These are phyloP conservation scores for Teleiodes luculella DNA, from an alignment of 2,888 invertebrate genomes.

Conservation along the genomic window DNA sequence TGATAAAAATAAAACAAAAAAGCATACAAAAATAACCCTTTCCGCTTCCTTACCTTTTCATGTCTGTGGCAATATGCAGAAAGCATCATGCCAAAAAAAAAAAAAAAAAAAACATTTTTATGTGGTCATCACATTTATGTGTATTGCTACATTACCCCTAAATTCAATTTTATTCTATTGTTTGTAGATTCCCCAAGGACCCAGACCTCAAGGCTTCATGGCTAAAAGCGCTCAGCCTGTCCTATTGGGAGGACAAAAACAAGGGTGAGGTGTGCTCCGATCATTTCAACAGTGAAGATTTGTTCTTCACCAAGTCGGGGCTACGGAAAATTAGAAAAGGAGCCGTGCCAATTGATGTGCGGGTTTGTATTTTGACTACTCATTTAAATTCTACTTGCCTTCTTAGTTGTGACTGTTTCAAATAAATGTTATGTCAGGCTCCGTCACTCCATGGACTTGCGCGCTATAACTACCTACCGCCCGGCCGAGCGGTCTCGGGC, in stretches of 20 bases:
- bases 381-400: not conserved
- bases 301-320: slow-evolving; percentile 52
- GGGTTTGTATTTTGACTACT: too few species aligned
- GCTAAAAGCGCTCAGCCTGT: slow-evolving; percentile 47
- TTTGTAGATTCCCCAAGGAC: slow-evolving; percentile 55
- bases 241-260: slow-evolving; percentile 50
- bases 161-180: not conserved
- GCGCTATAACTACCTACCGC: too few species aligned
- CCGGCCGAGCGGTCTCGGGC: too few species aligned
- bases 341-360: slow-evolving; percentile 44
- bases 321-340: slow-evolving; percentile 46
- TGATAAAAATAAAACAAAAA: too few species aligned
- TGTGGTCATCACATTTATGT: too few species aligned
- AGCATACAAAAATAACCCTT: too few species aligned
- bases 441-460: too few species aligned
- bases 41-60: too few species aligned
- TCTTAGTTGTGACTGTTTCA: not conserved
- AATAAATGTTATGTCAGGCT: too few species aligned
- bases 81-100: too few species aligned
- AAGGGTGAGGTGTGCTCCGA: slow-evolving; percentile 57
- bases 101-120: not conserved
- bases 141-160: too few species aligned
- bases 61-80: too few species aligned
- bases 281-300: slow-evolving; percentile 54
- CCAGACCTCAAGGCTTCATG: slow-evolving; percentile 42